Percentiles rank a stretch among this genome's conserved stretches.
Conservation (phyloP, 2,888 invertebrate genomes). For the Neuroscelio doddi region DNA sequence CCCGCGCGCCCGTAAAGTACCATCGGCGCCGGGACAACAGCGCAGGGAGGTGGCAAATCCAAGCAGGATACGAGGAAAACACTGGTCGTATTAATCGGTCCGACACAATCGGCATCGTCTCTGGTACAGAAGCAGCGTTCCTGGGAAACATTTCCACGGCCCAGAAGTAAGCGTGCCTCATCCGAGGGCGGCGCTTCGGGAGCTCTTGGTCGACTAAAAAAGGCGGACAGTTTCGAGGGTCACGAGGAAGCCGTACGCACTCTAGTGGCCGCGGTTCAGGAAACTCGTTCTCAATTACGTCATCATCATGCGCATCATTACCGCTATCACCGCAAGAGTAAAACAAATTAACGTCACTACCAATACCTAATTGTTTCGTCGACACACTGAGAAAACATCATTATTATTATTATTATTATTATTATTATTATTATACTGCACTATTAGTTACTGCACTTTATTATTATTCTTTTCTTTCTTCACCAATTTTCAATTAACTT, state of each 20-base stretch:
- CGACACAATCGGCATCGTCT: slow-evolving; percentile 57
- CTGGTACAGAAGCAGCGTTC: slow-evolving; percentile 77
- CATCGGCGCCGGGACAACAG: not conserved
- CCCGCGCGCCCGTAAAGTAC: not conserved
- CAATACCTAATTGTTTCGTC: too few relatives aligned
- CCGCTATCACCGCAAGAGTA: slow-evolving; percentile 69
- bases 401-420: too few relatives aligned
- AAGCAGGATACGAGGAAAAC: slow-evolving; percentile 72
- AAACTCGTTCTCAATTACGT: slow-evolving; percentile 75
- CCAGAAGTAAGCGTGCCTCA: slow-evolving; percentile 63
- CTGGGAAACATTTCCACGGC: slow-evolving; percentile 78
- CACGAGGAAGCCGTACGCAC: slow-evolving; percentile 81
- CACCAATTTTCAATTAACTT: too few relatives aligned
- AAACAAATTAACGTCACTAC: slow-evolving; percentile 69
- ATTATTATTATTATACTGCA: too few relatives aligned
- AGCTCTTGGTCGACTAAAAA: slow-evolving; percentile 72
- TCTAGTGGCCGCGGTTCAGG: slow-evolving; percentile 79
- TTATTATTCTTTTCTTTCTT: too few relatives aligned
- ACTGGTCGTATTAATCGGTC: slow-evolving; percentile 73
- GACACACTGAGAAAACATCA: too few relatives aligned
- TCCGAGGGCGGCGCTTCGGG: slow-evolving; percentile 45
- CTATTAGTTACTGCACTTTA: too few relatives aligned
- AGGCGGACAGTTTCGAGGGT: slow-evolving; percentile 80
- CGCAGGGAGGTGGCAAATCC: slow-evolving; percentile 55
- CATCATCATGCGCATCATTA: slow-evolving; percentile 66